These are phyloP conservation scores for Acanthurus leucopareius DNA, from an alignment of 2,797 vertebrate genomes.

Conservation along the genomic window DNA sequence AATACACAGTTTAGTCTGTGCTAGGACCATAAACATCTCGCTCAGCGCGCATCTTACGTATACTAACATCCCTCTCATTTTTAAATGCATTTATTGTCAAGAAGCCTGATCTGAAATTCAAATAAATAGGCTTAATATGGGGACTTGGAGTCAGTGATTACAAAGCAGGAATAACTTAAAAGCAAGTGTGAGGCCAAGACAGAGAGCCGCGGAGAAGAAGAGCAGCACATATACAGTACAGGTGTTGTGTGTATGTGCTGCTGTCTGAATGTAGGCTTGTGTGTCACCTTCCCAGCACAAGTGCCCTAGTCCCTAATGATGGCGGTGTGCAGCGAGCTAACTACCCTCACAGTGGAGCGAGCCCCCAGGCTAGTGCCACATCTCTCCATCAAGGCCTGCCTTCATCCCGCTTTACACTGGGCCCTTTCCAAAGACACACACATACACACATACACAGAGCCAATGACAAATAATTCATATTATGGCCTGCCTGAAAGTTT, in stretches of 20 bases:
- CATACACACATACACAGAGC: slow-evolving; percentile 68
- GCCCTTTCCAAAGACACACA: slow-evolving; percentile 84
- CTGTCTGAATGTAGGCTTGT: slow-evolving; percentile 67
- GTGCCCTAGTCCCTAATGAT: slow-evolving; percentile 87
- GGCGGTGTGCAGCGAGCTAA: slow-evolving; percentile 86
- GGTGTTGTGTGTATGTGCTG: slow-evolving; percentile 75
- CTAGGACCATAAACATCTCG: too few relatives aligned
- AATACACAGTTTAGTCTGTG: background rate
- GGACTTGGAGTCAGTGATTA: slow-evolving; percentile 34
- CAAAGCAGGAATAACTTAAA: slow-evolving; percentile 44
- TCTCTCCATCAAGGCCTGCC: slow-evolving; percentile 88
- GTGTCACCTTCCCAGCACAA: slow-evolving; percentile 82
- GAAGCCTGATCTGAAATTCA: slow-evolving; percentile 26
- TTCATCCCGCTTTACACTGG: slow-evolving; percentile 88
- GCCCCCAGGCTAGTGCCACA: slow-evolving; percentile 89
- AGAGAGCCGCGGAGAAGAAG: slow-evolving; percentile 33
- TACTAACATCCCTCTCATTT: slow-evolving; percentile 3
- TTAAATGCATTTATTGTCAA: slow-evolving; percentile 5
- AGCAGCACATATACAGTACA: slow-evolving; percentile 70
- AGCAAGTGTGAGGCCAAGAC: slow-evolving; percentile 39
- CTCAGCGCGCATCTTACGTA: background rate
- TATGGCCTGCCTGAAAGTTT: slow-evolving; percentile 86
- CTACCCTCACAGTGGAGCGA: slow-evolving; percentile 87
- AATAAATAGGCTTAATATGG: slow-evolving; percentile 3
- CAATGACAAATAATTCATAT: slow-evolving; percentile 89